Base-by-base conservation (phyloP, 2,888 invertebrate species). In the Rhamphomyia laevipes region DNA sequence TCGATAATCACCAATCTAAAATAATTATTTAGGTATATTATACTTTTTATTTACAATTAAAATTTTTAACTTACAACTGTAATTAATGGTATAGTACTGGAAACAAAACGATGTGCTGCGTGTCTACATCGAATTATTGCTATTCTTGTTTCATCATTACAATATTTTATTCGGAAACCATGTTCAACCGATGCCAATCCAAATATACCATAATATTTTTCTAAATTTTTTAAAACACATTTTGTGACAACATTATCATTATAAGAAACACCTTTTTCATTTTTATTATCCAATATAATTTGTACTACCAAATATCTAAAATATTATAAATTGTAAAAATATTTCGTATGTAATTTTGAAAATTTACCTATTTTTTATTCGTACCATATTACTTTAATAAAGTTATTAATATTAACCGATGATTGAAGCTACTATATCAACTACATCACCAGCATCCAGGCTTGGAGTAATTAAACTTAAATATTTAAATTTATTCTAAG, bases 111-210 rank as follows among this genome's bases (percentile, higher is more conserved):
- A 61, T 89, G 86, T 4, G 87, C 84, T 0, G 84, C 85, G 64
- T 86, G 87, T 46, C 86, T 72, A 16, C 76, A 74, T 59, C 84
- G 75, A 45, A 89, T 73, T 31, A 89, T 74, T 1, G 84, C 85
- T 57, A 87, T 81, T 70, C 78, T 77, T 0, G 88, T 88, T 51
- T 77, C 75, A 56, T 80, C 76, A 68, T 88, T 88, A 61, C 84
- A 85, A 69, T 89, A 88, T 72, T 86, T 87, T 21, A 83, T 81
- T 62, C 76, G 71, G 59, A 88, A 83, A 21, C 86, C 88, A 49
- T 78, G 72, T 60, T 77, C 78, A 9, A 84, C 74, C 2, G 84
- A 74, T 10, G 85, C 86, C 31, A 76, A 68, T 11, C 87, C 89
- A 64, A 81, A 86, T 61, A 86, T 85, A 1, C 89, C 89, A 65